Conservation (phyloP, 2,113 vertebrate genomes). For the Lutjanus erythropterus region DNA sequence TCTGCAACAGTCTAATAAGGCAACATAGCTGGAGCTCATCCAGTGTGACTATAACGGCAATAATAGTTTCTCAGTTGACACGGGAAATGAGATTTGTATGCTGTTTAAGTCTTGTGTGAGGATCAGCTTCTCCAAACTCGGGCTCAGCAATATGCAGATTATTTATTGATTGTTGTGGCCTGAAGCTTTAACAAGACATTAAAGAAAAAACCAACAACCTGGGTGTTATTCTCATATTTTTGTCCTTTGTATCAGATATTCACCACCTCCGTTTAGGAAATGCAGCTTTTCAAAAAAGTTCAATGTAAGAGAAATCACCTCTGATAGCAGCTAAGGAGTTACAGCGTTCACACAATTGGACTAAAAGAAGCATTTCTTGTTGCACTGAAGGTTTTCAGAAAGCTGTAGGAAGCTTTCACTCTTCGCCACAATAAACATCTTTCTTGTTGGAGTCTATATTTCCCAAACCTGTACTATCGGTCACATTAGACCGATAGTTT, state of each 20-base stretch:
- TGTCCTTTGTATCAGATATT: not conserved
- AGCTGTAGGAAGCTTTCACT: not conserved
- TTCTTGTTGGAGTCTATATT: not conserved
- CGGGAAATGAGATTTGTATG: not conserved
- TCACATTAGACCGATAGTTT: not conserved
- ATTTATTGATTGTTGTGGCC: not conserved
- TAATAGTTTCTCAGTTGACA: conserved; percentile 2
- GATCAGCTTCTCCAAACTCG: not conserved
- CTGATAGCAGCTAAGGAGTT: not conserved
- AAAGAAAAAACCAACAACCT: not conserved
- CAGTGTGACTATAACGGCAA: not conserved
- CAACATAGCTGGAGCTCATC: conserved; percentile 13
- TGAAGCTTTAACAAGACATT: not conserved
- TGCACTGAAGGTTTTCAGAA: not conserved
- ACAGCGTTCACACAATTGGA: not conserved
- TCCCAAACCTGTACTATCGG: not conserved
- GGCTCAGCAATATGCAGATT: conserved; percentile 5
- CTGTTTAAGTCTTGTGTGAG: not conserved
- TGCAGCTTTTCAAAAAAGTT: not conserved
- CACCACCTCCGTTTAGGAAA: not conserved
- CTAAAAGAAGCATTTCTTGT: not conserved
- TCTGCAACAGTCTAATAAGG: conserved; percentile 2
- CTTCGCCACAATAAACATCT: not conserved
- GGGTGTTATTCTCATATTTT: too few species aligned
- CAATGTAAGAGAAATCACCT: not conserved